Percentiles rank a stretch among this genome's conserved stretches.
phyloP scores from a whole-genome alignment of 2,888 invertebrate species.

The Apoda limacodes region DNA sequence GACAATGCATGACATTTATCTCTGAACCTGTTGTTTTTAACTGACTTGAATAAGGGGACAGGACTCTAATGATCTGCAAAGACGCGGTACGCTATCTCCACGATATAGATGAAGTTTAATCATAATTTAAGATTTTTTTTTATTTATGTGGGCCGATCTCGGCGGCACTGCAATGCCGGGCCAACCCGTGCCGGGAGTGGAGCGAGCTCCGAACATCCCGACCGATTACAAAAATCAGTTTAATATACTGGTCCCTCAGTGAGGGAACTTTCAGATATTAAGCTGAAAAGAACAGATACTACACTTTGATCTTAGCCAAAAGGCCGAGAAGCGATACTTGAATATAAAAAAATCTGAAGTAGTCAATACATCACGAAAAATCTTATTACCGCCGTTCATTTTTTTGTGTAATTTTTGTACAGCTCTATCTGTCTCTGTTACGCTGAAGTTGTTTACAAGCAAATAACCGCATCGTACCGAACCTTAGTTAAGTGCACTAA shows the following conservation, averaged over 20 bases:
- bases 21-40: too few relatives aligned
- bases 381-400: not conserved
- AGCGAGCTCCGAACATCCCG: slow-evolving; percentile 31
- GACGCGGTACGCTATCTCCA: too few relatives aligned
- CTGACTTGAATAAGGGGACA: too few relatives aligned
- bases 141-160: slow-evolving; percentile 25
- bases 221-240: slow-evolving; percentile 27
- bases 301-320: slow-evolving; percentile 29
- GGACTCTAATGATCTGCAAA: too few relatives aligned
- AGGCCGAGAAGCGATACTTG: slow-evolving; percentile 25
- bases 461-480: too few relatives aligned
- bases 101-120: slow-evolving; percentile 4
- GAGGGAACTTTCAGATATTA: slow-evolving; percentile 31
- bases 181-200: slow-evolving; percentile 30
- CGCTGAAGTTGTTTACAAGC: too few relatives aligned
- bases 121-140: too few relatives aligned
- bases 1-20: too few relatives aligned
- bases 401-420: too few relatives aligned
- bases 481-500: too few relatives aligned
- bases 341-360: not conserved
- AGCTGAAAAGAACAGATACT: slow-evolving; percentile 30
- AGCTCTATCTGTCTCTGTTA: too few relatives aligned
- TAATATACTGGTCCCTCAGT: slow-evolving; percentile 30
- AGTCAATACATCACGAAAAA: not conserved
- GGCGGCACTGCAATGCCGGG: slow-evolving; percentile 31